phyloP scores from a whole-genome alignment of 2,113 vertebrate genomes.

The Dromas ardeola region DNA sequence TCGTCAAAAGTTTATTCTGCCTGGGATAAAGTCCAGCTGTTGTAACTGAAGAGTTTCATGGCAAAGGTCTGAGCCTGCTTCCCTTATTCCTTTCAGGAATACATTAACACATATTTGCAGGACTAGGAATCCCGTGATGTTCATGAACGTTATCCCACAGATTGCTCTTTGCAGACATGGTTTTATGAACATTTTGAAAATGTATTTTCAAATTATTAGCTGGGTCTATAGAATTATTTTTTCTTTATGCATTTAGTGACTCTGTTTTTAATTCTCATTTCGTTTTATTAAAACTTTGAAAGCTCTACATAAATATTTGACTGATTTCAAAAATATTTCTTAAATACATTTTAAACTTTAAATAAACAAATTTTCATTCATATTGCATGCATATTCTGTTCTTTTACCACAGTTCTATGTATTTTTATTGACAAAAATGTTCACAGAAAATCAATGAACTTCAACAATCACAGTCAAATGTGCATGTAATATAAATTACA shows the following conservation, averaged over 20 bases:
- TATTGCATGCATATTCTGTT: neutral
- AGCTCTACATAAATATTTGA: neutral
- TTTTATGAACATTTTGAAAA: neutral
- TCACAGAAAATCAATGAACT: neutral
- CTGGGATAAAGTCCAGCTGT: conserved; percentile 39
- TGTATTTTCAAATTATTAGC: neutral
- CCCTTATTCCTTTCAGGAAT: conserved; percentile 10
- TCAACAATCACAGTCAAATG: neutral
- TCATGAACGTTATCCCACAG: neutral
- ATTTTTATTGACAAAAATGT: neutral
- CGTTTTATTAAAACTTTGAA: neutral
- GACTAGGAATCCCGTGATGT: neutral
- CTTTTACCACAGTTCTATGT: neutral
- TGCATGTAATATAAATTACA: neutral
- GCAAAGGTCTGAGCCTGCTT: conserved; percentile 25
- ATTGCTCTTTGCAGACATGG: neutral
- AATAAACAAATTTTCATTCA: neutral
- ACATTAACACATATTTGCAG: neutral
- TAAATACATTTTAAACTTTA: neutral
- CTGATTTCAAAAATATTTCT: neutral
- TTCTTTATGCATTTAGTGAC: neutral
- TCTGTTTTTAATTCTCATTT: neutral
- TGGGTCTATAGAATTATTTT: neutral
- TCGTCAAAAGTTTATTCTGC: neutral
- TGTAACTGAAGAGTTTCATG: neutral